phyloP scores from a whole-genome alignment of 2,113 vertebrate species.

The Bungarus multicinctus region DNA sequence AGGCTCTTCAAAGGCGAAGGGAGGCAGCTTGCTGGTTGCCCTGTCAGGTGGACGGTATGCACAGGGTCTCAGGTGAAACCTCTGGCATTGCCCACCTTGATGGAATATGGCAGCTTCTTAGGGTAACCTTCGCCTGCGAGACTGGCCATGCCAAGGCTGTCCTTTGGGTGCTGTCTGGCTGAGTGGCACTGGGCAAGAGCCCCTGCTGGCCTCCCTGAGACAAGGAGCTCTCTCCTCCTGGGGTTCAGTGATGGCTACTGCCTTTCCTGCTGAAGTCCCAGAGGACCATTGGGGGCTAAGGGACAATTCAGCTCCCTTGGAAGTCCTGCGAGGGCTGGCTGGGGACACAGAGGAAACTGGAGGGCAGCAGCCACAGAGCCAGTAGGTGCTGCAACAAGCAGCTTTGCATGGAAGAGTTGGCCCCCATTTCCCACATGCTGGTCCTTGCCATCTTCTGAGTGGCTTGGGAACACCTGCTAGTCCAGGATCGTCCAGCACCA shows the following conservation, averaged over 20 bases:
- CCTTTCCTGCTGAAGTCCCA: background rate
- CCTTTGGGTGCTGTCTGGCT: background rate
- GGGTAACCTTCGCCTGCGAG: background rate
- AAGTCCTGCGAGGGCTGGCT: background rate
- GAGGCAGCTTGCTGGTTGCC: background rate
- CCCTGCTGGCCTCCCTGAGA: background rate
- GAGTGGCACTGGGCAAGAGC: background rate
- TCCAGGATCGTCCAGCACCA: background rate
- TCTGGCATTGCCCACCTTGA: background rate
- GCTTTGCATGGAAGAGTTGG: background rate
- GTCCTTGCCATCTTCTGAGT: background rate
- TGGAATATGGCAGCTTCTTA: background rate
- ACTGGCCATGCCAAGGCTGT: background rate
- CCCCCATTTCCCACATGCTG: background rate
- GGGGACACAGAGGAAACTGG: background rate
- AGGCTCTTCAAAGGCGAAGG: background rate
- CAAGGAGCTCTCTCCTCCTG: background rate
- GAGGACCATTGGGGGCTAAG: background rate
- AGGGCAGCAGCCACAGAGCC: background rate
- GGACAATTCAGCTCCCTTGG: background rate
- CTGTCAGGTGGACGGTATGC: background rate
- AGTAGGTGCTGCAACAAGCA: background rate
- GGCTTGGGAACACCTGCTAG: background rate
- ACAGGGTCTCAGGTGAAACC: background rate
- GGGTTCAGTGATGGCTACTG: background rate